Base-by-base conservation (phyloP, 2,888 invertebrate species). In the Ommatoiulus sabulosus region DNA sequence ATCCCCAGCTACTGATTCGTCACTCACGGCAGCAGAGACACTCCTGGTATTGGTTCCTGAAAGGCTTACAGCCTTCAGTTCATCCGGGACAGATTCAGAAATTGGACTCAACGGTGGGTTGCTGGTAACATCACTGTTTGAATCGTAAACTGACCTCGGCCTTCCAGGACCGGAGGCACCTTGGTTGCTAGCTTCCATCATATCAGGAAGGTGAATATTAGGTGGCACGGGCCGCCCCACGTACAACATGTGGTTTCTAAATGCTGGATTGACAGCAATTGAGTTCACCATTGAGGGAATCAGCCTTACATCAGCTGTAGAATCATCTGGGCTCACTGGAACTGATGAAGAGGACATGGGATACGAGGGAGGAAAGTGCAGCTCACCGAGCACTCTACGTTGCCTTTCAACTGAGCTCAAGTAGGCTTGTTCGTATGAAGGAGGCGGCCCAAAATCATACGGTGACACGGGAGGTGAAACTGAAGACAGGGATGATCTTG, bases 11-110 rank as follows among this genome's bases (percentile, higher is more conserved):
- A 99, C 98, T 86, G 98, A 98, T 92, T 99, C 99, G 92, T 98
- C 98, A 92, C 98, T 98, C 24, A 98, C 98, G 57, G 98, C 98
- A 72, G 98, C 98, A 35, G 98, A 98, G 86, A 98, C 98, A 57
- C 97, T 97, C 63, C 90, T 95, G 90, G 97, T 97, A 92, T 97
- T 97, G 87, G 96, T 96, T 88, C 96, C 96, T 91, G 94, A 92
- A 89, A 91, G 91, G 24, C 48, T 80, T 8, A n/a, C 35, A 15
- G 90, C 85, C 85, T 90, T 90, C 44, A 90, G 86, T 88, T 90
- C 90, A 80, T 89, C 52, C 17, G 89, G 89, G 57, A 89, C 90
- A 44, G 92, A 92, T 91, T 92, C 93, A 91, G 92, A 93, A 89
- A 92, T 93, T 46, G 92, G 93, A 91, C 92, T 92, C 87, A 92